Evolutionary conservation across 2,888 invertebrate species (phyloP), one percentile per base, ranked within the genome.

Genomic region (Leptinotarsa juncta): DNA sequence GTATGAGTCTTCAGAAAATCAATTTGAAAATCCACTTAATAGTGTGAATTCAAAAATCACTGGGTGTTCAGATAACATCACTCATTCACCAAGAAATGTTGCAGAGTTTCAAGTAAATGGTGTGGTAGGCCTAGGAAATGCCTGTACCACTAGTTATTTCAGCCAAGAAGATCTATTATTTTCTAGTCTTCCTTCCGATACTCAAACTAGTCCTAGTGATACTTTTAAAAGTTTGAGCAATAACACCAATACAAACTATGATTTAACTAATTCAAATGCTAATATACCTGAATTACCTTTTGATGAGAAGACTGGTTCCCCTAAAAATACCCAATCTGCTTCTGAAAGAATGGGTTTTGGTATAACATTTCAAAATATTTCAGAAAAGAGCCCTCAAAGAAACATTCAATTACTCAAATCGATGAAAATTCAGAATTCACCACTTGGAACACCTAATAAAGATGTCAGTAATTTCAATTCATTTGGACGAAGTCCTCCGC

Each of bases 211-310:
- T n/a, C 77, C 81, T 15, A 80, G 77, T 57, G 83, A 75, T 51
- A 84, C 84, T 3, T 85, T 81, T 72, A 81, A 85, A 71, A 85
- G 85, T 76, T 78, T 85, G 23, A 82, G 83, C 65, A 82, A 84
- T 66, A 81, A 83, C 65, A 60, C 20, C 60, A 78, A 79, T 7
- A 83, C 81, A 51, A 82, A 79, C 70, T 83, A 82, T 65, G 84
- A 85, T 77, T 78, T 84, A 71, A 83, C 83, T 14, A 83, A 83
- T 74, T 85, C 85, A 0, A 81, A 83, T 55, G 67, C 77, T 16
- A 83, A 85, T 66, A 85, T 85, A 57, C 82, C 83, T 2, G 85
- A 85, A 42, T 81, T 85, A 72, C 85, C 85, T 0, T 83, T 81
- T 48, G 85, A 85, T 67, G 81, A 57, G 20, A 23, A 57, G 14